Evolutionary conservation across 2,888 invertebrate species (phyloP).

Genomic region (Pelosia muscerda): DNA sequence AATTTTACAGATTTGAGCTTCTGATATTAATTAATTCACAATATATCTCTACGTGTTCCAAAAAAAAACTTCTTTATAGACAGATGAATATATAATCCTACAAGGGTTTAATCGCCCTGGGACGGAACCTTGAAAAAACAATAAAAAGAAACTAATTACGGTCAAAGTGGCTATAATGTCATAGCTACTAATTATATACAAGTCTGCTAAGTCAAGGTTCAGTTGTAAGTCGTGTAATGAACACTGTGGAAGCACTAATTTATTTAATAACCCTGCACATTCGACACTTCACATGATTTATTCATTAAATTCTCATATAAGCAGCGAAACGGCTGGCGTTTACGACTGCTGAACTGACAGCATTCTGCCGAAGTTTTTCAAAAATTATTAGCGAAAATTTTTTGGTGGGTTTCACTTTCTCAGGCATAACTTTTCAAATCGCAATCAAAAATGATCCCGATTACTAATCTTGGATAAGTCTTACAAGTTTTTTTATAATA

Average conservation of each 20-base stretch:
- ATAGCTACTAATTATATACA: neutral
- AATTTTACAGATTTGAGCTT: no score
- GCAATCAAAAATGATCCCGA: no score
- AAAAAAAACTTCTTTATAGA: no score
- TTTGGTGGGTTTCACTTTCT: neutral
- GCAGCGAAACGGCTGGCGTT: neutral
- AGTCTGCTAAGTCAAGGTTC: neutral
- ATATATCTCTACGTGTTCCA: no score
- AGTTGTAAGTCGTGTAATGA: neutral
- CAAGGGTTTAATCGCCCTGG: neutral
- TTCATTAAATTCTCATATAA: neutral
- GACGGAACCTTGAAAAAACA: neutral
- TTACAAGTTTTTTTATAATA: no score
- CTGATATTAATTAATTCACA: no score
- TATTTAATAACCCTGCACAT: neutral
- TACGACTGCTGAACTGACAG: neutral
- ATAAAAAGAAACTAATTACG: neutral
- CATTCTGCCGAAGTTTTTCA: neutral
- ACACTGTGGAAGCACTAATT: conserved; percentile 3
- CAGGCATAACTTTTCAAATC: no score
- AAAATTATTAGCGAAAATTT: neutral
- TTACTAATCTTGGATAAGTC: no score
- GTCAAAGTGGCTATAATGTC: neutral
- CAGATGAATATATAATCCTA: no score
- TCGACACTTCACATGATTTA: neutral